Base-by-base conservation (phyloP, 1,140 invertebrate genomes). In the Leguminivora glycinivorella region DNA sequence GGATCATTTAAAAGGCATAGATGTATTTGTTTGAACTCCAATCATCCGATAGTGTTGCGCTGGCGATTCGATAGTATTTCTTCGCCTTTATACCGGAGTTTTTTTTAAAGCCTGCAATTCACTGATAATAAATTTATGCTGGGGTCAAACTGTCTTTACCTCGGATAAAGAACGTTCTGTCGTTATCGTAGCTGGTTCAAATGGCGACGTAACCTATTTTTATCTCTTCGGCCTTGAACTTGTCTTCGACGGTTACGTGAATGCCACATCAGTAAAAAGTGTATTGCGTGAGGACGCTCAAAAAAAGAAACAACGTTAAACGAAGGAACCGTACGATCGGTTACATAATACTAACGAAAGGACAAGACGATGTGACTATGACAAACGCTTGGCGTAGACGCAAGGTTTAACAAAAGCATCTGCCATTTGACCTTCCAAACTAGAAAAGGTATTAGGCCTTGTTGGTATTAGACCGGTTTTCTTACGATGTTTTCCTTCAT, bases 151-250 rank as follows among this genome's bases (percentile, higher is more conserved):
- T 38, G 5, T 17, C n/a, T 1, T n/a, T 43, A 43, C n/a, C 40
- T 43, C 34, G 34, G 34, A 38, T 38, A 38, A 38, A 38, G 6
- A 12, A 52, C 19, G n/a, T 52, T 22, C 22, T 52, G 19, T 43
- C 47, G 17, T 52, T 52, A 52, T 52, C 47, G 47, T 19, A 52
- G 47, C 10, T 19, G 6, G n/a, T 47, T 47, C 10, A 38, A 38
- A 38, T 38, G 34, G 34, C 34, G 34, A 38, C n/a, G 43, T 17
- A 47, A n/a, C 43, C 19, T 52, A 52, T 52, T 52, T 52, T 52
- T 52, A 52, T n/a, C 19, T 10, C n/a, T n/a, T n/a, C 19, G 19
- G 19, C 47, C 47, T 52, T 52, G 17, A 22, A 52, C 47, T 22
- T 52, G 47, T 2, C 47, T 0, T 4, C 47, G 19, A 52, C 47